phyloP scores from a whole-genome alignment of 2,888 invertebrate species.

The Amblyteles armatorius region DNA sequence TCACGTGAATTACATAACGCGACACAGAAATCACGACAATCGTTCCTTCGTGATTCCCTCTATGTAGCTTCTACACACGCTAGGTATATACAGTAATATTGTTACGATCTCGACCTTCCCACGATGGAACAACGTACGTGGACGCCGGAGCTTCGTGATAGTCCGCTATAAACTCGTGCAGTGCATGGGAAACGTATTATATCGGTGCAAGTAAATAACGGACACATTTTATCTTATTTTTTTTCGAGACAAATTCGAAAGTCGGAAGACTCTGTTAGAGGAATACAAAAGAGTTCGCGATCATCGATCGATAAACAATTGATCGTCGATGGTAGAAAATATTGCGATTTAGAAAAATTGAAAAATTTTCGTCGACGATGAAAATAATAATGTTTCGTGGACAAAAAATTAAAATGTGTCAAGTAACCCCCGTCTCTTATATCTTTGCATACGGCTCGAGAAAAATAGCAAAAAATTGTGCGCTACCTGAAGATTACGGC shows the following conservation, averaged over 20 bases:
- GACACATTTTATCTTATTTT: not conserved
- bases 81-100: slow-evolving; percentile 55
- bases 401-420: not conserved
- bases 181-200: not conserved
- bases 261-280: not conserved
- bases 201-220: slow-evolving; percentile 4
- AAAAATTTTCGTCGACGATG: not conserved
- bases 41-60: slow-evolving; percentile 47
- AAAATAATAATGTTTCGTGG: not conserved
- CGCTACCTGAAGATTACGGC: slow-evolving; percentile 30
- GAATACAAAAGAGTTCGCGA: not conserved
- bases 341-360: not conserved
- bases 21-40: slow-evolving; percentile 73
- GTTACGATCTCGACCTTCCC: slow-evolving; percentile 65
- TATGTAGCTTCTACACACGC: slow-evolving; percentile 21
- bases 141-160: slow-evolving; percentile 29
- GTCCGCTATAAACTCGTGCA: slow-evolving; percentile 2
- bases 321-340: slow-evolving; percentile 1
- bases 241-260: not conserved
- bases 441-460: slow-evolving; percentile 6
- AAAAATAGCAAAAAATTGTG: slow-evolving; percentile 22
- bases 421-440: not conserved
- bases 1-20: slow-evolving; percentile 68
- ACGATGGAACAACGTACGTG: slow-evolving; percentile 32
- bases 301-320: not conserved